Evolutionary conservation across 2,888 invertebrate genomes (phyloP).

Genomic region (Hanleya hanleyi): DNA sequence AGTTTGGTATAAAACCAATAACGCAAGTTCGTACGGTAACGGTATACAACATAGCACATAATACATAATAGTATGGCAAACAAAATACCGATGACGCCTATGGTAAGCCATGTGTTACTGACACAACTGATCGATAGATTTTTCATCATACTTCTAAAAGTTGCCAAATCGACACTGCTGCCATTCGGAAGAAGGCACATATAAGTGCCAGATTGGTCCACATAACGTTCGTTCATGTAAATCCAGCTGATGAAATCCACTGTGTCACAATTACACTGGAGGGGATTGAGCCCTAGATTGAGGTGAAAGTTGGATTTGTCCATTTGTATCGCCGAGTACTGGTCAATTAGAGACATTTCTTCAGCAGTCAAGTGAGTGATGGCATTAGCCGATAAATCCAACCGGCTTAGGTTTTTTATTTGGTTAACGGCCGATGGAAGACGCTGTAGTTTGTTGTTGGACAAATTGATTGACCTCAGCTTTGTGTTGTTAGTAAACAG

Average conservation of each 20-base stretch:
- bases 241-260: background rate
- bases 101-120: background rate
- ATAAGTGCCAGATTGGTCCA: background rate
- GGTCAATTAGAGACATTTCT: background rate
- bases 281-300: background rate
- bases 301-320: background rate
- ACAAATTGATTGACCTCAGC: background rate
- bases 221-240: background rate
- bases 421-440: background rate
- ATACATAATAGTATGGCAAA: background rate
- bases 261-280: background rate
- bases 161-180: background rate
- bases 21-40: background rate
- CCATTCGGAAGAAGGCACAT: background rate
- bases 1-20: background rate
- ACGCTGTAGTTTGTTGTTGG: background rate
- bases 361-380: background rate
- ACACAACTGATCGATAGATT: background rate
- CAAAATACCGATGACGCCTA: background rate
- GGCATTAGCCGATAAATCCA: background rate
- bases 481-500: background rate
- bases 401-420: background rate
- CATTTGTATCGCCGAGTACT: background rate
- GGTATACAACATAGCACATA: background rate
- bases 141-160: background rate